phyloP scores from a whole-genome alignment of 1,140 invertebrate species.

The Rhagoletis pomonella region DNA sequence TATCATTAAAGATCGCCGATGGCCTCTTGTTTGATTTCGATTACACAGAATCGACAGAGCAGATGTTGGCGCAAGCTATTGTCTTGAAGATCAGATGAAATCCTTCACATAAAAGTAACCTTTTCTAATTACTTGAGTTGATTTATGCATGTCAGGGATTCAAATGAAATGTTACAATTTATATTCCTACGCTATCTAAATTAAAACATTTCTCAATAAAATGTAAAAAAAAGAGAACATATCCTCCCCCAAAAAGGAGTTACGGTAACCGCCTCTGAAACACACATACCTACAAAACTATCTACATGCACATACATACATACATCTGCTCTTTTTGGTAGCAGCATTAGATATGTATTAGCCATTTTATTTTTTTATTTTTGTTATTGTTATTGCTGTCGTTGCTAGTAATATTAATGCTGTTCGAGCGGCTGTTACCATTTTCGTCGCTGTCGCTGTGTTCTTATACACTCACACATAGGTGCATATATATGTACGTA shows the following conservation, averaged over 20 bases:
- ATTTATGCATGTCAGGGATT: no score
- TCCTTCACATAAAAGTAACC: no score
- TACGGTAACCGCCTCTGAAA: neutral
- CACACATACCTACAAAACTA: neutral
- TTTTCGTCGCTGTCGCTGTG: conserved; percentile 27
- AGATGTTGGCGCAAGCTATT: no score
- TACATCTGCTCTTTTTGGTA: neutral
- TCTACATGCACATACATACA: neutral
- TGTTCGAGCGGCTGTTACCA: conserved; percentile 25
- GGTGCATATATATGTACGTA: neutral
- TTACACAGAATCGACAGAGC: no score
- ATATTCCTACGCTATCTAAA: no score
- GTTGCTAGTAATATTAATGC: conserved; percentile 15
- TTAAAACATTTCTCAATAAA: no score
- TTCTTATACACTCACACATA: neutral
- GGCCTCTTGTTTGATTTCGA: no score
- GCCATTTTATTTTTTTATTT: neutral
- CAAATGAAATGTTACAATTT: no score
- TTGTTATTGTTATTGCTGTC: conserved; percentile 1
- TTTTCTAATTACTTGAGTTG: no score
- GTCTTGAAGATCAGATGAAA: no score
- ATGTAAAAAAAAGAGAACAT: neutral
- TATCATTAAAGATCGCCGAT: no score
- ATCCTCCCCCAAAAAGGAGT: neutral
- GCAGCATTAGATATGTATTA: neutral